These are phyloP conservation scores for Fregata magnificens DNA, from an alignment of 2,113 vertebrate genomes.

Conservation along the genomic window DNA sequence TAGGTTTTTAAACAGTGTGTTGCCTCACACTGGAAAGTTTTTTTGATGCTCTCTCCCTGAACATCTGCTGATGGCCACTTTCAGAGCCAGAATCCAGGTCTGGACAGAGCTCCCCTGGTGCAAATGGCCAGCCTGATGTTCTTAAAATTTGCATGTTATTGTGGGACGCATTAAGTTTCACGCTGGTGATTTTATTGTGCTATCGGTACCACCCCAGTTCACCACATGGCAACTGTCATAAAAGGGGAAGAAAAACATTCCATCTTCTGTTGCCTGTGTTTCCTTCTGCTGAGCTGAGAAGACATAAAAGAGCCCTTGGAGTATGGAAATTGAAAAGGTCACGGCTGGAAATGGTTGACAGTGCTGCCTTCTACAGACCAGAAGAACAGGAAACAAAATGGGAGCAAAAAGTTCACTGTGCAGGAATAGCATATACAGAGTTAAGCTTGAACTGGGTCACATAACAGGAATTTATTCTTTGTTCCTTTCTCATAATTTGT, in stretches of 20 bases:
- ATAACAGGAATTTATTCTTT: neutral
- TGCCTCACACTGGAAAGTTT: neutral
- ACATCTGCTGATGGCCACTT: neutral
- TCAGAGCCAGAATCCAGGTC: neutral
- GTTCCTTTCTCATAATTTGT: neutral
- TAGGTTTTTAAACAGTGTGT: neutral
- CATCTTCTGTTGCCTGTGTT: neutral
- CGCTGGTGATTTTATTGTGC: neutral
- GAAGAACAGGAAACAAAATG: neutral
- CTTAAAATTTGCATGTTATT: neutral
- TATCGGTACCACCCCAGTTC: neutral
- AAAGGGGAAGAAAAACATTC: slow-evolving; percentile 3
- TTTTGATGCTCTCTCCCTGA: neutral
- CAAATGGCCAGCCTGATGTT: neutral
- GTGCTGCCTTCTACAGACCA: neutral
- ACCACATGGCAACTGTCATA: neutral
- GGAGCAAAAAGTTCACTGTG: neutral
- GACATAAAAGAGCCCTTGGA: neutral
- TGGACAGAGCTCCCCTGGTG: neutral
- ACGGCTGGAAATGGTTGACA: neutral
- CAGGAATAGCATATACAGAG: neutral
- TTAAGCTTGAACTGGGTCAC: neutral
- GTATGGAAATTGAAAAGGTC: neutral
- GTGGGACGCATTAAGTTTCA: neutral
- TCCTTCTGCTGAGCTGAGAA: neutral